Evolutionary conservation across 2,797 vertebrate genomes (phyloP), one percentile per base, ranked within the genome.

Genomic region (Galagoides demidoff): DNA sequence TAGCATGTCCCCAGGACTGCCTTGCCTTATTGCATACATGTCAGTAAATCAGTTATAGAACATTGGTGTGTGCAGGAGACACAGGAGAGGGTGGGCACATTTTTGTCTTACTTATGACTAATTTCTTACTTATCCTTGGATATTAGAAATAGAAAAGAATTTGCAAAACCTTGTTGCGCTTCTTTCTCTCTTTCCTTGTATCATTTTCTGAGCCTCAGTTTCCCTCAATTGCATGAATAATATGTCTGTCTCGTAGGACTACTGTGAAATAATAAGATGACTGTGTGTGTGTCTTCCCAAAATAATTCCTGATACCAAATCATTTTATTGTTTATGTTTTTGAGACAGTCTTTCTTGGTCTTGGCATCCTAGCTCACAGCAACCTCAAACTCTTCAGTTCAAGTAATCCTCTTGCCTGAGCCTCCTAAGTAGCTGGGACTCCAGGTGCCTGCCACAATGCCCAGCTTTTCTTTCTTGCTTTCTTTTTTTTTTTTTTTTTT

Each of bases 121-220:
- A n/a, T 77, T 55, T 94, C 39, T 85, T 91, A 37, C 29, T 90
- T 91, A 34, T 85, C 64, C 37, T 96, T 90, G 73, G n/a, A 49
- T 85, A 31, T 57, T 83, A 43, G 37, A 59, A 39, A 39, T n/a
- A 90, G 90, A 31, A 90, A 89, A 92, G n/a, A 92, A 64, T 55
- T 89, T 61, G 57, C 17, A 49, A 84, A 68, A 82, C 27, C 14
- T 8, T 45, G 1, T 27, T 43, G 16, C 10, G 2, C 19, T 90
- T 85, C 57, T 81, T 94, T 70, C 66, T 57, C 31, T 39, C 13
- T 74, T 74, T 61, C 27, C 39, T n/a, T n/a, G 29, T 61, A n/a
- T 90, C 34, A 57, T 31, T 87, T 91, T 68, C 57, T 39, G 68
- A 83, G 22, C 16, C 43, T 45, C 16, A 13, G 7, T 89, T 88